phyloP scores from a whole-genome alignment of 2,888 invertebrate genomes.

The Aphelenchoides bicaudatus region DNA sequence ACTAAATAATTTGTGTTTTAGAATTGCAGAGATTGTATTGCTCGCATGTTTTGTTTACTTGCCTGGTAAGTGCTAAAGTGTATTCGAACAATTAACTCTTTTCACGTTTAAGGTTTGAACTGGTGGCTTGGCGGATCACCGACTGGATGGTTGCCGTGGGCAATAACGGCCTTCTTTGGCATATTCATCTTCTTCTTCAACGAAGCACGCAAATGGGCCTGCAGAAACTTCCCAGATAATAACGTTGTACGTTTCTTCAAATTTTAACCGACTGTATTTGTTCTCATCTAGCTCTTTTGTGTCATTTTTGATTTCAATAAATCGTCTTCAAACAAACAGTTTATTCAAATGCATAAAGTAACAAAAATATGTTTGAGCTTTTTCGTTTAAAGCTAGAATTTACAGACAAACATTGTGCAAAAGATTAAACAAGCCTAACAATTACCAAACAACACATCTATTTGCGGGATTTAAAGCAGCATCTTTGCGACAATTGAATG shows the following conservation, averaged over 20 bases:
- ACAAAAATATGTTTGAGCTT: no score
- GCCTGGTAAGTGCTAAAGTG: no score
- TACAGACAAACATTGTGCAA: no score
- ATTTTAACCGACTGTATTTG: neutral
- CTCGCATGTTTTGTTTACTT: conserved; percentile 30
- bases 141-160: conserved; percentile 36
- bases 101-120: neutral
- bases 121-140: conserved; percentile 37
- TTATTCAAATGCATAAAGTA: no score
- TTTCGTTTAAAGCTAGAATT: no score
- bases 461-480: conserved; percentile 79
- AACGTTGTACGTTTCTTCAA: conserved; percentile 20
- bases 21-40: conserved; percentile 25
- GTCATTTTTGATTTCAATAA: no score
- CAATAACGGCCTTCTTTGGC: conserved; percentile 36
- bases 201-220: conserved; percentile 36
- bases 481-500: conserved; percentile 79
- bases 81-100: neutral
- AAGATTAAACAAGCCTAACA: no score
- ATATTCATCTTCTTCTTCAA: conserved; percentile 37
- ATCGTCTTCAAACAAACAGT: no score
- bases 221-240: conserved; percentile 35
- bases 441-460: conserved; percentile 52
- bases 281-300: no score
- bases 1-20: conserved; percentile 3